Evolutionary conservation across 2,113 vertebrate species (phyloP).

Genomic region (Atractosteus spatula): DNA sequence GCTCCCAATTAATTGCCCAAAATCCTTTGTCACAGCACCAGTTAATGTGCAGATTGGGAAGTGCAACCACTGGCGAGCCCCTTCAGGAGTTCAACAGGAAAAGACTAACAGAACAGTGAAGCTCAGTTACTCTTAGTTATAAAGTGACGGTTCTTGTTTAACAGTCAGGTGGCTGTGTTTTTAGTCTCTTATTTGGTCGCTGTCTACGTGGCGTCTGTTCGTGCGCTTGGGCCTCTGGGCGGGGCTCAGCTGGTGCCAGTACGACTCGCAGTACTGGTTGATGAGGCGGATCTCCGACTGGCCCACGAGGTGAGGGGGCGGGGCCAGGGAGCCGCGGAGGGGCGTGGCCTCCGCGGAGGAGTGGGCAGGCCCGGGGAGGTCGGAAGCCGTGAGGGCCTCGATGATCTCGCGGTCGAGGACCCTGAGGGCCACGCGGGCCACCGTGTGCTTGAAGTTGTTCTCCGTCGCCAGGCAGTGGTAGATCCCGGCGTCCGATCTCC

Average conservation of each 20-base stretch:
- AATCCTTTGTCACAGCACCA: too few relatives aligned
- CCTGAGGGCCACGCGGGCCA: constrained; percentile 66
- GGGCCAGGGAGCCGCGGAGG: constrained; percentile 29
- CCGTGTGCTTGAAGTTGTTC: constrained; percentile 76
- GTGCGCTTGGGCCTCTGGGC: constrained; percentile 36
- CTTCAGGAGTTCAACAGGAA: background rate
- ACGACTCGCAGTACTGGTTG: constrained; percentile 51
- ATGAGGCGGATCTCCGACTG: constrained; percentile 46
- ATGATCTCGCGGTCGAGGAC: constrained; percentile 73
- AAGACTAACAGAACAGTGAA: background rate
- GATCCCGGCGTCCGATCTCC: constrained; percentile 63
- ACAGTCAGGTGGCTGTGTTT: background rate
- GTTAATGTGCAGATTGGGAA: too few relatives aligned
- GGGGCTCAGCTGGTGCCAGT: constrained; percentile 38
- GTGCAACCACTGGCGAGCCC: background rate
- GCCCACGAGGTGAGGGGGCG: constrained; percentile 22
- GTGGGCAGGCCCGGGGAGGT: constrained; percentile 13
- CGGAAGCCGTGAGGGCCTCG: constrained; percentile 55
- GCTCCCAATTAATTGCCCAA: too few relatives aligned
- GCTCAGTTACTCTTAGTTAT: background rate
- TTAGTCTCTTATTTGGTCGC: background rate
- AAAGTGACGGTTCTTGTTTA: background rate
- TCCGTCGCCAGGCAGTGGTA: constrained; percentile 79
- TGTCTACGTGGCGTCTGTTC: constrained; percentile 31
- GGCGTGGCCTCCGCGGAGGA: constrained; percentile 8